Conservation (phyloP, 1,140 invertebrate species). For the Eubasilissa regina region DNA sequence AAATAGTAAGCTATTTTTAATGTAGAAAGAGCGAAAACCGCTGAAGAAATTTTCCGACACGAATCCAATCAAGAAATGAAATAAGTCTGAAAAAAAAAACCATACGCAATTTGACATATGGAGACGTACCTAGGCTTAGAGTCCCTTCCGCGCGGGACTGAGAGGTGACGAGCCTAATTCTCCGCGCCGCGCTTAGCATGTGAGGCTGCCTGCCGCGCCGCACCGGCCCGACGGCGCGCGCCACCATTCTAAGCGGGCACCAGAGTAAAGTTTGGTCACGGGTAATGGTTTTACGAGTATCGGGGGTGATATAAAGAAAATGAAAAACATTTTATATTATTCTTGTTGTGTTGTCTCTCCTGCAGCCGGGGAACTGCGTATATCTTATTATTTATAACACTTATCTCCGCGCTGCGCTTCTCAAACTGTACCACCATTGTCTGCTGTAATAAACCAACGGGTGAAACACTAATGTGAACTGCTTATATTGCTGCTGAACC, state of each 20-base stretch:
- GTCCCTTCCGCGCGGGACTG: background rate
- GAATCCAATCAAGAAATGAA: constrained; percentile 47
- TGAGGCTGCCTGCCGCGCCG: constrained; percentile 26
- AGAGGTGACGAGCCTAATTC: constrained; percentile 53
- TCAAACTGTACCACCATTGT: constrained; percentile 33
- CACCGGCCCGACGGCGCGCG: constrained; percentile 1
- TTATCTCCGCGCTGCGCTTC: constrained; percentile 51
- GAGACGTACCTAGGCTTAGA: constrained; percentile 26
- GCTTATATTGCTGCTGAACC: too few relatives aligned
- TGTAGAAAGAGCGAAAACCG: background rate
- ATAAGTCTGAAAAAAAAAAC: constrained; percentile 38
- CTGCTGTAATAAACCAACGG: too few relatives aligned
- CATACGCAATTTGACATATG: constrained; percentile 15
- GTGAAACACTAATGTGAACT: too few relatives aligned
- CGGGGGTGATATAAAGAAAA: constrained; percentile 89
- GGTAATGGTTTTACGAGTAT: constrained; percentile 87
- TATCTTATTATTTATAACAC: constrained; percentile 61
- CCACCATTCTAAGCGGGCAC: constrained; percentile 63
- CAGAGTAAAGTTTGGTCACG: constrained; percentile 82
- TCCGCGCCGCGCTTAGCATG: constrained; percentile 48
- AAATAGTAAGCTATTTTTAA: too few relatives aligned
- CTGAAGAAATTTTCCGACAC: background rate
- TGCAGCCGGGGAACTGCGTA: constrained; percentile 51
- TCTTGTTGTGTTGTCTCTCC: constrained; percentile 67
- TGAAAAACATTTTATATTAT: constrained; percentile 83